Evolutionary conservation across 2,888 invertebrate species (phyloP).

Genomic region (Rhabditophanes sp.): DNA sequence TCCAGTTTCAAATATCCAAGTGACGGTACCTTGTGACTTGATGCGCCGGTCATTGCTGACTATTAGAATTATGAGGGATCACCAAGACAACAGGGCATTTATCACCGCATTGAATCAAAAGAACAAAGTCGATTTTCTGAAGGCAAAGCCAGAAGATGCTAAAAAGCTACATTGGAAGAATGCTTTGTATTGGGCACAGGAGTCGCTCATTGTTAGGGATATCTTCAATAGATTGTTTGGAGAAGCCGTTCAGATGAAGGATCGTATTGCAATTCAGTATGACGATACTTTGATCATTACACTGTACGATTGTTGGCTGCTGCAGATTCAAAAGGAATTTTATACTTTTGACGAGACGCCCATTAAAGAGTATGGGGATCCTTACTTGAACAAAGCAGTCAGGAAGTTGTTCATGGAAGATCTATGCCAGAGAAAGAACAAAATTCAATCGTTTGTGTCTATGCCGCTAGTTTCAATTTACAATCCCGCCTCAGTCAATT

Average conservation of each 20-base stretch:
- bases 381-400: slow-evolving; percentile 19
- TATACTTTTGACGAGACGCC: slow-evolving; percentile 16
- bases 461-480: no score
- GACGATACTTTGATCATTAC: slow-evolving; percentile 29
- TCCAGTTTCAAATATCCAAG: no score
- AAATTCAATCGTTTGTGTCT: no score
- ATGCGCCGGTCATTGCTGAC: slow-evolving; percentile 18
- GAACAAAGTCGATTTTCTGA: not conserved
- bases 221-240: slow-evolving; percentile 25
- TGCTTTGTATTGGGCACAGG: slow-evolving; percentile 36
- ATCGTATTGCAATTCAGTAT: slow-evolving; percentile 18
- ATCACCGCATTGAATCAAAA: slow-evolving; percentile 4
- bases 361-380: slow-evolving; percentile 13
- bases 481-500: no score
- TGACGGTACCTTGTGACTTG: slow-evolving; percentile 29
- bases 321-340: slow-evolving; percentile 25
- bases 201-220: slow-evolving; percentile 31
- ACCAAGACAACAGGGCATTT: slow-evolving; percentile 4
- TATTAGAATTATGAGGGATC: slow-evolving; percentile 21
- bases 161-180: slow-evolving; percentile 27
- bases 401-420: slow-evolving; percentile 22
- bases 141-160: slow-evolving; percentile 13
- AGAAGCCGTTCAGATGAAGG: slow-evolving; percentile 19
- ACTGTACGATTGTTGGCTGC: slow-evolving; percentile 24
- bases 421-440: no score